Percentiles rank a stretch among this genome's conserved stretches.
phyloP scores from a whole-genome alignment of 2,113 vertebrate species.

The Sminthopsis crassicaudata region DNA sequence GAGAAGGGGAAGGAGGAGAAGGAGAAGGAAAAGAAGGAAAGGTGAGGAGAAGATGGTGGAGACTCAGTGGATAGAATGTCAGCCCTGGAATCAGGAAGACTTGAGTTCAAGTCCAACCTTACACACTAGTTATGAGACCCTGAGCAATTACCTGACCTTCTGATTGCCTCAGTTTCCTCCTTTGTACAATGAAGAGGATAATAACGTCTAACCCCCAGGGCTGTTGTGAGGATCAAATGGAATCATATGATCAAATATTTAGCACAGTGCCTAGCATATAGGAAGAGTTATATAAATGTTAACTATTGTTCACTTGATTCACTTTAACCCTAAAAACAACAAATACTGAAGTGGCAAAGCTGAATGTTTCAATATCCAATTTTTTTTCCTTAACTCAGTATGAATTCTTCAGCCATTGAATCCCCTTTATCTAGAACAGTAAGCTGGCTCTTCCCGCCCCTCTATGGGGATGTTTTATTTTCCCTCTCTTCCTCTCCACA shows the following conservation, averaged over 20 bases:
- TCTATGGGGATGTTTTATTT: background rate
- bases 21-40: background rate
- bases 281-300: background rate
- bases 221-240: background rate
- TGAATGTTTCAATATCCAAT: background rate
- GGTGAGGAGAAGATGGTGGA: background rate
- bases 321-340: background rate
- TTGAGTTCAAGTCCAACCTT: background rate
- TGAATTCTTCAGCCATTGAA: background rate
- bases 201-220: background rate
- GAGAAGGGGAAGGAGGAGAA: too few species aligned
- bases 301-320: background rate
- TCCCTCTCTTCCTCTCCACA: background rate
- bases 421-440: too few species aligned
- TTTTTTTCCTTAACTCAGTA: background rate
- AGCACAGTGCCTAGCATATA: background rate
- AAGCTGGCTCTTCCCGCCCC: background rate
- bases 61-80: background rate
- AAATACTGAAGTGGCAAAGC: background rate
- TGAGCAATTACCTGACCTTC: background rate
- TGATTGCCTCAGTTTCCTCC: background rate
- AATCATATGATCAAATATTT: background rate
- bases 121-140: background rate
- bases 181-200: background rate
- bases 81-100: background rate